Evolutionary conservation across 1,140 invertebrate genomes (phyloP), one percentile per base, ranked within the genome.

Genomic region (Rhyzopertha dominica): DNA sequence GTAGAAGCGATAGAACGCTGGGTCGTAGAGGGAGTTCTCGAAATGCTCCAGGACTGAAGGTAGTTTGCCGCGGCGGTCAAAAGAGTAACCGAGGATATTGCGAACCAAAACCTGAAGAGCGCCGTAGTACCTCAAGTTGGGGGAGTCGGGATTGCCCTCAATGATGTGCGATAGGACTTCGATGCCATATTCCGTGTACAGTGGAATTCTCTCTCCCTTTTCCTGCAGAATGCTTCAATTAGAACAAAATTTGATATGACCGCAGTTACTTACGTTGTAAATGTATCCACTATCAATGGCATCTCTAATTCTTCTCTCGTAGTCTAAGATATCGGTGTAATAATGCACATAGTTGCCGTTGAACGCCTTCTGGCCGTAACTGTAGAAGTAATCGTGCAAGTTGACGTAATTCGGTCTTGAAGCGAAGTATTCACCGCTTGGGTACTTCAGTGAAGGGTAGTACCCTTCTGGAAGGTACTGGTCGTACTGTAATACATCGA

Each of bases 401-500:
- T 64, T 59, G 16, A 65, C 67, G 41, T 73, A 56, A 22, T 74
- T 67, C 3, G 73, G 74, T 51, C 84, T 77, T 8, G 66, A 63
- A 1, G 82, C 81, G 65, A 82, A 78, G 7, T 74, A 60, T 16
- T 81, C 59, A 18, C 84, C 85, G 34, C 80, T 85, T 41, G 74
- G 72, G 58, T 81, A 79, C 26, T 66, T 67, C 38, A 86, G 56
- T 18, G 78, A 76, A 30, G 83, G 77, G 35, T 75, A 72, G 63
- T 77, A 87, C 19, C 81, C 82, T 23, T 77, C 68, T 18, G 75
- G 57, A 46, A 80, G 65, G 8, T 74, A 58, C 24, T 69, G 66
- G 51, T 75, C 66, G 60, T 71, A 78, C 50, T 74, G 70, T 49
- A 82, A 67, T 8, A 71, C 65, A 5, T 74, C 68, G 42, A 84